Evolutionary conservation across 2,113 vertebrate genomes (phyloP).

Genomic region (Bothrops jararaca): DNA sequence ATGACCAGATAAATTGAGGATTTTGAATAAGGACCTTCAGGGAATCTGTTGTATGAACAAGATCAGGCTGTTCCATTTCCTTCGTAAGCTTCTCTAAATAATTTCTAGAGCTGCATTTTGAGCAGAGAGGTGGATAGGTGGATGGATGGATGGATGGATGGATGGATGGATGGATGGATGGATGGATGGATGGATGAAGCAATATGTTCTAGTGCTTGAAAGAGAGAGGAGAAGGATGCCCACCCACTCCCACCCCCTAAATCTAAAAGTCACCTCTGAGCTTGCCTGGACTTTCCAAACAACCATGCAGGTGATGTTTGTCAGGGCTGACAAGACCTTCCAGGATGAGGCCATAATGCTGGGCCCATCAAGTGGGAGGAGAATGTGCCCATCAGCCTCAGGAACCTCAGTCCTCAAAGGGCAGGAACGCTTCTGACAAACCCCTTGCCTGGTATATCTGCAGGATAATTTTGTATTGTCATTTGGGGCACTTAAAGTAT

Average conservation of each 20-base stretch:
- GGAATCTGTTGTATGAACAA: constrained; percentile 51
- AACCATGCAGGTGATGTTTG: not conserved
- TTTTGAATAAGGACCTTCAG: constrained; percentile 58
- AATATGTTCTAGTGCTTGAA: too few species aligned
- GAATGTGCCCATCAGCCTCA: not conserved
- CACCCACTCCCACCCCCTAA: not conserved
- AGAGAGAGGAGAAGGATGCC: not conserved
- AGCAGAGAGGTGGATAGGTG: not conserved
- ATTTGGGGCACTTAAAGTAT: constrained; percentile 65
- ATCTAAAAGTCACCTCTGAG: not conserved
- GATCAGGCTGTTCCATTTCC: constrained; percentile 49
- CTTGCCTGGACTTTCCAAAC: not conserved
- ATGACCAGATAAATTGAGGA: constrained; percentile 68
- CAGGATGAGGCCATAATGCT: not conserved
- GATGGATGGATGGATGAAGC: not conserved
- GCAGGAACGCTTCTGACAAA: constrained; percentile 53
- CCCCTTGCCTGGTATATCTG: constrained; percentile 26
- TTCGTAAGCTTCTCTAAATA: not conserved
- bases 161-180: not conserved
- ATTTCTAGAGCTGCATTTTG: not conserved
- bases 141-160: not conserved
- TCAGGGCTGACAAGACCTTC: not conserved
- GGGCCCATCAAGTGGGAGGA: not conserved
- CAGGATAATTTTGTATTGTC: constrained; percentile 65
- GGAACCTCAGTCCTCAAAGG: constrained; percentile 6